Evolutionary conservation across 2,113 vertebrate genomes (phyloP), one percentile per base, ranked within the genome.

Genomic region (Symphodus melops): DNA sequence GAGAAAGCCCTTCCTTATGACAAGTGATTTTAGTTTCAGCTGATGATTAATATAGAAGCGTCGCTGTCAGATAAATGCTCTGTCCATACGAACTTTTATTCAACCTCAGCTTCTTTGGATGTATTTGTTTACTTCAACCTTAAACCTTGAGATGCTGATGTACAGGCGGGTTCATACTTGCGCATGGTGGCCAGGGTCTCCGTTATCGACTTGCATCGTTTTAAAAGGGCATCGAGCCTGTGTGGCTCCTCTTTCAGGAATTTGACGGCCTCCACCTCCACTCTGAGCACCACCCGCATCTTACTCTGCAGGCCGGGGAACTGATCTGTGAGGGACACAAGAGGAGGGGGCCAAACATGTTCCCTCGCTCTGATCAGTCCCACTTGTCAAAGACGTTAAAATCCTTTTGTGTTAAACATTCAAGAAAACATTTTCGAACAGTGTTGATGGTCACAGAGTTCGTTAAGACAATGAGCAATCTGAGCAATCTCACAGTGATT

Each of bases 161-260:
- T 21, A 10, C 51, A 28, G 71, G 49, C 23, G 52, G 59, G 61
- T 46, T 49, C 90, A 14, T 93, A 94, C 94, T 91, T 95, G 86
- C 92, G 94, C 85, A 95, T 89, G 9, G 86, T 85, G 72, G 88
- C 76, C 19, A 95, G 92, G 46, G 92, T 93, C 85, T 99, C 98
- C 0, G 96, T 99, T 92, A 99, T 95, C 1, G 72, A 94, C 77
- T 95, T 97, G 94, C 98, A 99, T 89, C 98, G 97, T 86, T 98
- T 99, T 39, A 99, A 95, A 17, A 99, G 92, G 20, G 97, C 96
- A 0, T 99, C 98, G 1, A 99, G 96, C 67, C 97, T 95, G 89
- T 96, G 97, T 0, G 98, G 98, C 89, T 99, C 98, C 85, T 99
- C 98, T 92, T 99, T 99, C 79, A 99, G 95, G 94, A 99, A 99